phyloP scores from a whole-genome alignment of 2,113 vertebrate genomes.

The Oncorhynchus masou region DNA sequence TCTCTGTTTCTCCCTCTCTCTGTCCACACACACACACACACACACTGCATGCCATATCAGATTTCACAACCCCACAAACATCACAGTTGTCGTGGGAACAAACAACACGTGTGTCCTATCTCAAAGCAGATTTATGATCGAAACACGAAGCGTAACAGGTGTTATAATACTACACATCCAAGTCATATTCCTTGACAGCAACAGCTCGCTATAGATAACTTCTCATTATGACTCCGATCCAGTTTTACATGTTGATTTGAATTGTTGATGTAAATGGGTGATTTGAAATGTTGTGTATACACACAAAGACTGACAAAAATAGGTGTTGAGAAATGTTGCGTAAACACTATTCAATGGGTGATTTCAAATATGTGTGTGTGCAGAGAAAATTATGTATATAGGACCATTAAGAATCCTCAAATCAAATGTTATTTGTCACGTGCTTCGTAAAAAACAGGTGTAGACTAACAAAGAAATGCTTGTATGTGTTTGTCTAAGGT shows the following conservation, averaged over 20 bases:
- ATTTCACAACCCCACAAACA: constrained; percentile 41
- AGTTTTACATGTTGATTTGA: neutral
- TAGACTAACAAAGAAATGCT: too few species aligned
- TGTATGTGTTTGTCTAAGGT: too few species aligned
- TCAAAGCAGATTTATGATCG: neutral
- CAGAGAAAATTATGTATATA: too few species aligned
- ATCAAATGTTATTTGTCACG: too few species aligned
- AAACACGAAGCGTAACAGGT: neutral
- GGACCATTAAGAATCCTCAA: too few species aligned
- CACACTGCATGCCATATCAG: constrained; percentile 14
- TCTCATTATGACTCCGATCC: neutral
- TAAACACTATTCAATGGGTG: too few species aligned
- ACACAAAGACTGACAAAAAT: too few species aligned
- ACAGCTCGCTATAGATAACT: neutral
- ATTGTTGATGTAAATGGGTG: too few species aligned
- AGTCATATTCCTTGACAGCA: neutral
- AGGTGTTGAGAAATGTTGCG: too few species aligned
- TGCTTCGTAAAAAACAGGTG: too few species aligned
- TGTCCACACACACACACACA: constrained; percentile 17
- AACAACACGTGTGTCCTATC: constrained; percentile 23
- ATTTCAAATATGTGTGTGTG: too few species aligned
- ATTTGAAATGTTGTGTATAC: too few species aligned
- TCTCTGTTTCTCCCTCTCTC: constrained; percentile 8
- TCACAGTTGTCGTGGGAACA: constrained; percentile 15
- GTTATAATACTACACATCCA: neutral